Percentiles rank a stretch among this genome's conserved stretches.
These are phyloP conservation scores for Metopia argyrocephala DNA, from an alignment of 2,888 invertebrate genomes.

Conservation along the genomic window DNA sequence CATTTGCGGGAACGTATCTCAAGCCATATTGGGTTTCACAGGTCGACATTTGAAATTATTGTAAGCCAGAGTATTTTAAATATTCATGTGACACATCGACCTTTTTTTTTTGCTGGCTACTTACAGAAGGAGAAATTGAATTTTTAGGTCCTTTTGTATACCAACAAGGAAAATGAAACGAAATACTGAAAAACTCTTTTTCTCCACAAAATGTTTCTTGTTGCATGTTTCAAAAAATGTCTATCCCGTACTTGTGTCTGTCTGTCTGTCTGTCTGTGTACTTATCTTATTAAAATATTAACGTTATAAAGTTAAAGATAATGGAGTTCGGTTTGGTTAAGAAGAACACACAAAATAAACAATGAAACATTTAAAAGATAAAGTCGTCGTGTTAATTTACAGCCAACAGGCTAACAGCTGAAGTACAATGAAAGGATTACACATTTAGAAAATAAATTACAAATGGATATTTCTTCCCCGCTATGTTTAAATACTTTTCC, in stretches of 20 bases:
- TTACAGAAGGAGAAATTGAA: too few relatives aligned
- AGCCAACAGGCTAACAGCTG: neutral
- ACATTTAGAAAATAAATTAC: too few relatives aligned
- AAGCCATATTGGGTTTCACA: too few relatives aligned
- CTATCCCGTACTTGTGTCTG: neutral
- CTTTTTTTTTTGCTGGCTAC: too few relatives aligned
- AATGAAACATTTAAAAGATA: slow-evolving; percentile 44
- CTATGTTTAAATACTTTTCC: slow-evolving; percentile 11
- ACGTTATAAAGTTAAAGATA: slow-evolving; percentile 65
- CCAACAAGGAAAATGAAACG: neutral
- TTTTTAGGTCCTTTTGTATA: too few relatives aligned
- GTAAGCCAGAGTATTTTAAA: too few relatives aligned
- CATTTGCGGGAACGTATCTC: too few relatives aligned
- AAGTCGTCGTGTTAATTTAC: slow-evolving; percentile 50
- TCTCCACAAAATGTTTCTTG: neutral
- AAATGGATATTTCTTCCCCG: too few relatives aligned
- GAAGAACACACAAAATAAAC: slow-evolving; percentile 34
- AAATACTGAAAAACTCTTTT: neutral
- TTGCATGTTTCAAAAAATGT: neutral
- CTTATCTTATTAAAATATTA: slow-evolving; percentile 67
- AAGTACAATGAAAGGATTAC: slow-evolving; percentile 9
- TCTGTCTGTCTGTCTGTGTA: slow-evolving; percentile 15
- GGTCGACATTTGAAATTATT: too few relatives aligned
- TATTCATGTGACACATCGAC: too few relatives aligned
- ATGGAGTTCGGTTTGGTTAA: slow-evolving; percentile 58